Base-by-base conservation (phyloP, 1,140 invertebrate genomes). In the Pogonus chalceus region DNA sequence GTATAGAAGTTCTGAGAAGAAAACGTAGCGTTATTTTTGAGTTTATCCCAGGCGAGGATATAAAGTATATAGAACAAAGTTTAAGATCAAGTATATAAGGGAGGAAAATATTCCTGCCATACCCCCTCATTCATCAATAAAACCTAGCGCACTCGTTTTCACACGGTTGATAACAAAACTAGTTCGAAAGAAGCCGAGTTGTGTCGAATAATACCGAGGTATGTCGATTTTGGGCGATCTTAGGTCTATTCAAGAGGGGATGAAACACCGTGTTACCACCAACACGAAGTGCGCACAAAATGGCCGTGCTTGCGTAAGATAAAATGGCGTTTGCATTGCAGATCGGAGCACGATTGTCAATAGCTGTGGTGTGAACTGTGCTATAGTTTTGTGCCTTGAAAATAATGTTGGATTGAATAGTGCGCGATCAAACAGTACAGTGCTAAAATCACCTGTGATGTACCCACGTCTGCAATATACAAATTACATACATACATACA, bases 241-340 rank as follows among this genome's bases (percentile, higher is more conserved):
- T 12, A 18, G 3, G 18, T 9, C 37, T 4, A 16, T 18, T 4
- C 9, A 43, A 9, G 37, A 4, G 18, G 3, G 18, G 18, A 43
- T 3, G 26, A 9, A 18, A 43, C 37, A 16, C 4, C 37, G 37
- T 43, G 18, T 31, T 31, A 31, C 26, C 26, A 31, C 26, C 26
- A 14, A 31, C 26, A 43, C 37, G 37, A 4, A 7, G 37, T 16
- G 37, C 37, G 18, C 37, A 43, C 37, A 43, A 43, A 43, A 43
- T 43, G 37, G 37, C 37, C 18, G 37, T 43, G 18, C 37, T 16
- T 10, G 37, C 18, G 18, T 43, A 43, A 43, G 37, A 43, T 7
- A 43, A 43, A 43, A 43, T 43, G 37, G 37, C 37, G 37, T 43
- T 43, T 16, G 9, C 18, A 43, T 43, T 43, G 37, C 3, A 43